Evolutionary conservation across 1,140 invertebrate species (phyloP).

Genomic region (Caenorhabditis brenneri): DNA sequence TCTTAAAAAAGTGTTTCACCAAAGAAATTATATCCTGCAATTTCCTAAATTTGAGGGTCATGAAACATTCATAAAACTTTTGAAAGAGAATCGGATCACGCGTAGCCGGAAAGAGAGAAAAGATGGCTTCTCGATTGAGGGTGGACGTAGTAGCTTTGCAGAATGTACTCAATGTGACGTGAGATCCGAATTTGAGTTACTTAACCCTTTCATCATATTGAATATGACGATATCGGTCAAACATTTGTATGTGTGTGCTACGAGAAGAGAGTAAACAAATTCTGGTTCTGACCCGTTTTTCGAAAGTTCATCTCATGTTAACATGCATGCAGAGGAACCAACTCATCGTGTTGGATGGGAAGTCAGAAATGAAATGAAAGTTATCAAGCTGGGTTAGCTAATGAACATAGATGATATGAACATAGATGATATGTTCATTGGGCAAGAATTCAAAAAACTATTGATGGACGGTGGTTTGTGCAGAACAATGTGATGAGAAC

Average conservation of each 20-base stretch:
- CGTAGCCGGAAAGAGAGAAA: neutral
- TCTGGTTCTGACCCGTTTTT: neutral
- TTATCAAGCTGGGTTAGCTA: no score
- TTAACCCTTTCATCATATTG: neutral
- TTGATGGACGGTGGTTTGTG: no score
- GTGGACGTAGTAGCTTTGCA: neutral
- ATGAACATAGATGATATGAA: no score
- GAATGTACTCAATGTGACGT: conserved; percentile 1
- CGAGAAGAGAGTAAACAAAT: neutral
- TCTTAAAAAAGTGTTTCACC: no score
- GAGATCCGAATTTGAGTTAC: no score
- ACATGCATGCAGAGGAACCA: no score
- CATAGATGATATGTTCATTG: no score
- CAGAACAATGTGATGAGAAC: no score
- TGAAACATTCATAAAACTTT: conserved; percentile 4
- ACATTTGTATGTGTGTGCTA: neutral
- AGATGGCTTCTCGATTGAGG: neutral
- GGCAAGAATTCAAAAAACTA: no score
- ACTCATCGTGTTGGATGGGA: no score
- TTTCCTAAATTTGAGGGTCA: neutral
- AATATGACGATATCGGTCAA: neutral
- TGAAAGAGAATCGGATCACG: conserved; percentile 6
- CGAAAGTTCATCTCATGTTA: neutral
- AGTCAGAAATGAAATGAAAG: neutral
- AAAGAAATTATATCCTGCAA: neutral